phyloP scores from a whole-genome alignment of 2,797 vertebrate genomes.

The Tadarida brasiliensis region DNA sequence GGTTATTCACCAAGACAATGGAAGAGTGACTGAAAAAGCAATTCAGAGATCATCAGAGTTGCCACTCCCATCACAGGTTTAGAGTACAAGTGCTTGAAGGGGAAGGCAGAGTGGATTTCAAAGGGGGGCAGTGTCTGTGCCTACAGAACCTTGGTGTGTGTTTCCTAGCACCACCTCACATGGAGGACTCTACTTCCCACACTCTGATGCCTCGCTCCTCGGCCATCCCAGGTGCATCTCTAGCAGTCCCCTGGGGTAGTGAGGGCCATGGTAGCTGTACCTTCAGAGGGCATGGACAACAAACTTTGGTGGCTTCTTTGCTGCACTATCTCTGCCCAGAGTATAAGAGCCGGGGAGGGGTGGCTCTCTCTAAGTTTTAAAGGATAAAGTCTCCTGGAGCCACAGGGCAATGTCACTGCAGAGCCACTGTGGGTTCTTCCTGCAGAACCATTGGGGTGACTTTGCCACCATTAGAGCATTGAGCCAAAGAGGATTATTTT shows the following conservation, averaged over 20 bases:
- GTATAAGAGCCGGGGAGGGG: neutral
- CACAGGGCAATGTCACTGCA: neutral
- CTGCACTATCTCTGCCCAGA: neutral
- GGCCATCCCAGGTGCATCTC: neutral
- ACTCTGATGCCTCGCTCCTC: neutral
- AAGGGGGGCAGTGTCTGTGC: neutral
- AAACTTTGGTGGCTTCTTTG: neutral
- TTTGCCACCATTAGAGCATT: neutral
- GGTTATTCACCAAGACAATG: neutral
- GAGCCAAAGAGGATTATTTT: neutral
- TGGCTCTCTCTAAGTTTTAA: neutral
- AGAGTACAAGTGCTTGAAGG: neutral
- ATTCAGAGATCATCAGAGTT: neutral
- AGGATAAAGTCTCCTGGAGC: neutral
- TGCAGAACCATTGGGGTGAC: neutral
- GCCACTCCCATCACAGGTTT: neutral
- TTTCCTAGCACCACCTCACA: neutral
- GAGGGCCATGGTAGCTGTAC: neutral
- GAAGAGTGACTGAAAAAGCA: neutral
- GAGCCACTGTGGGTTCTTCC: neutral
- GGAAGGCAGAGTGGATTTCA: neutral
- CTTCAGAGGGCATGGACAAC: neutral
- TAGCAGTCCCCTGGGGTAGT: neutral
- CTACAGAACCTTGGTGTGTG: neutral
- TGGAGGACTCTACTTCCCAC: neutral